Evolutionary conservation across 2,888 invertebrate genomes (phyloP).

Genomic region (Limulus polyphemus): DNA sequence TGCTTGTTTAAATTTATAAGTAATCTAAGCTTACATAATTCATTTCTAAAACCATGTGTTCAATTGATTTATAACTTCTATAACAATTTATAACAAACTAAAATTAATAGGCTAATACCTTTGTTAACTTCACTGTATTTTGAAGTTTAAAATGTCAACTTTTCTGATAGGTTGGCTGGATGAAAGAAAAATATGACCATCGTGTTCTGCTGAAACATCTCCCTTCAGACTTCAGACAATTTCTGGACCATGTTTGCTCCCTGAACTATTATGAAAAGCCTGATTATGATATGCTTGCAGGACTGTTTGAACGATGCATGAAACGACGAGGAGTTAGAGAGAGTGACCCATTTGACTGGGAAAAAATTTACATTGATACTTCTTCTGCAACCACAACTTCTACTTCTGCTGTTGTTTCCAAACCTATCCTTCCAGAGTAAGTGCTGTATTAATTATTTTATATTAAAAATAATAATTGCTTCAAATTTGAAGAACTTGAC

Average conservation of each 20-base stretch:
- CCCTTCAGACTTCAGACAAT: slow-evolving; percentile 84
- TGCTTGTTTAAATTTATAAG: too few relatives aligned
- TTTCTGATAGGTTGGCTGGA: slow-evolving; percentile 60
- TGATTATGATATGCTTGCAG: slow-evolving; percentile 58
- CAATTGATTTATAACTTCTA: too few relatives aligned
- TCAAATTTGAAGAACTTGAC: too few relatives aligned
- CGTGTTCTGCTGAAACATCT: slow-evolving; percentile 79
- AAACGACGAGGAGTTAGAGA: slow-evolving; percentile 80
- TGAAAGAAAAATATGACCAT: slow-evolving; percentile 97
- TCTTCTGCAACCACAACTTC: slow-evolving; percentile 26
- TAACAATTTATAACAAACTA: too few relatives aligned
- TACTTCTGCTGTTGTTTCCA: slow-evolving; percentile 30
- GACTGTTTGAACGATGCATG: slow-evolving; percentile 82
- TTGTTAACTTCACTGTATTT: too few relatives aligned
- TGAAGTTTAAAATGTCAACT: too few relatives aligned
- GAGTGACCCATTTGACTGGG: slow-evolving; percentile 91
- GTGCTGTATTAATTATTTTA: too few relatives aligned
- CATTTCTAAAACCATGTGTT: too few relatives aligned
- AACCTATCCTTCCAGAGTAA: slow-evolving; percentile 28
- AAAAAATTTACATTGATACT: slow-evolving; percentile 44
- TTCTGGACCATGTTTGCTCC: slow-evolving; percentile 83
- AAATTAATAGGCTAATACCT: too few relatives aligned
- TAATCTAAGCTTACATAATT: too few relatives aligned
- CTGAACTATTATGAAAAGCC: slow-evolving; percentile 91
- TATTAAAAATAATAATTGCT: too few relatives aligned